phyloP scores from a whole-genome alignment of 1,140 invertebrate genomes.

The Sarcophaga bullata region DNA sequence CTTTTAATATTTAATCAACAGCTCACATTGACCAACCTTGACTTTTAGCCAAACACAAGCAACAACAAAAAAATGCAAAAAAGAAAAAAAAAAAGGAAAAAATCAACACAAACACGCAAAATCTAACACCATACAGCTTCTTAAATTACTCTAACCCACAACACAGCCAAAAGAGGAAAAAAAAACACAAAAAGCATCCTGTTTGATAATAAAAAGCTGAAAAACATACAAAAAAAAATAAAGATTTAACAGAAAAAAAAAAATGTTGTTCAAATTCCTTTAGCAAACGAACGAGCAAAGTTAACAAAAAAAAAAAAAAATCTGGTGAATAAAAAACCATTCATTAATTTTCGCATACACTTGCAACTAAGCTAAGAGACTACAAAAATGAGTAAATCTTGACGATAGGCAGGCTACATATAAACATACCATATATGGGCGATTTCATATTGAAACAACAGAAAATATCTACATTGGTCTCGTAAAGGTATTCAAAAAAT shows the following conservation, averaged over 20 bases:
- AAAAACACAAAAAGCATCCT: slow-evolving; percentile 18
- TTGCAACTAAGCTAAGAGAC: background rate
- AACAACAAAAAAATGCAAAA: background rate
- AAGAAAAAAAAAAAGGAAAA: background rate
- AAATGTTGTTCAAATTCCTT: slow-evolving; percentile 10
- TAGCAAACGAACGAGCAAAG: background rate
- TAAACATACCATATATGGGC: slow-evolving; percentile 4
- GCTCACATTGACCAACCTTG: slow-evolving; percentile 33
- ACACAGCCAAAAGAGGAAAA: background rate
- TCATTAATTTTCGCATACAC: slow-evolving; percentile 35
- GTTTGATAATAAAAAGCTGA: slow-evolving; percentile 23
- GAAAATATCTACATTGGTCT: too few relatives aligned
- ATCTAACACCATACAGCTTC: slow-evolving; percentile 38
- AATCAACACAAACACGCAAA: slow-evolving; percentile 33
- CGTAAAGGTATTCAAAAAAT: too few relatives aligned
- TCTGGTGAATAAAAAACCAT: slow-evolving; percentile 19
- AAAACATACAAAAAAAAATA: too few relatives aligned
- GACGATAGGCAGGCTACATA: background rate
- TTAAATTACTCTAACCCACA: slow-evolving; percentile 29
- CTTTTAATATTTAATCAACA: slow-evolving; percentile 28
- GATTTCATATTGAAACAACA: background rate
- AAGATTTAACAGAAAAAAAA: background rate
- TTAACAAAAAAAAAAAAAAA: background rate
- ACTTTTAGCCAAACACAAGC: slow-evolving; percentile 13
- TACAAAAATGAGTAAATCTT: background rate